Percentiles rank a stretch among this genome's conserved stretches.
Evolutionary conservation across 2,797 vertebrate genomes (phyloP).

Genomic region (Cyprinella venusta): DNA sequence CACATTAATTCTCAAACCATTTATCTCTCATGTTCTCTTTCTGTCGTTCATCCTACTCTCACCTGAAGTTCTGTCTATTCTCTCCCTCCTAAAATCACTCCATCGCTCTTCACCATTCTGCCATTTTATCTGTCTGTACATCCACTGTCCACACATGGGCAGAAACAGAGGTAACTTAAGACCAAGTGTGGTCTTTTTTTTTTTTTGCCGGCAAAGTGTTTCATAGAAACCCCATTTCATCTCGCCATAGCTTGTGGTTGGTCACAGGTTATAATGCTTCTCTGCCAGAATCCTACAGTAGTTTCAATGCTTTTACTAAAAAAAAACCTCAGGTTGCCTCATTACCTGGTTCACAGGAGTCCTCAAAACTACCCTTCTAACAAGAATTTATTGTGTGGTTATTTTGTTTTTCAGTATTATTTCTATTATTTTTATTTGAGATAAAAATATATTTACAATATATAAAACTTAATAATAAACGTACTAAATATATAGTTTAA

Average conservation of each 20-base stretch:
- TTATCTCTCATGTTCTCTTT: constrained; percentile 35
- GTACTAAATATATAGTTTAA: no score
- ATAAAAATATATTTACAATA: no score
- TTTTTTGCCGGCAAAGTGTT: neutral
- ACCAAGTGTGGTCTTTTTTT: neutral
- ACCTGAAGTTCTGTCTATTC: constrained; percentile 26
- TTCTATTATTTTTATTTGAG: no score
- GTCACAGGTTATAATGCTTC: neutral
- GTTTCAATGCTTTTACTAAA: neutral
- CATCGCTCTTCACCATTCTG: constrained; percentile 45
- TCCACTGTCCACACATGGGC: constrained; percentile 46
- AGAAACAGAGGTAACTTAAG: constrained; percentile 50
- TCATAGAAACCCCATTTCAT: constrained; percentile 2
- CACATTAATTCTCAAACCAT: constrained; percentile 35
- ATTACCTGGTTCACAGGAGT: constrained; percentile 1
- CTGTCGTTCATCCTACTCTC: neutral
- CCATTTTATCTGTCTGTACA: constrained; percentile 53
- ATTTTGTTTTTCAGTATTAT: no score
- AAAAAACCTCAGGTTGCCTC: neutral
- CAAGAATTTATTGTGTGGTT: neutral
- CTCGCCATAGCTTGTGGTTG: neutral
- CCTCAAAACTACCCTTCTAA: neutral
- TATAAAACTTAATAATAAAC: no score
- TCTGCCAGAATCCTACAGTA: constrained; percentile 1
- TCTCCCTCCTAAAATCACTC: constrained; percentile 29